phyloP scores from a whole-genome alignment of 1,140 invertebrate genomes.

The Hesperophylax magnus region DNA sequence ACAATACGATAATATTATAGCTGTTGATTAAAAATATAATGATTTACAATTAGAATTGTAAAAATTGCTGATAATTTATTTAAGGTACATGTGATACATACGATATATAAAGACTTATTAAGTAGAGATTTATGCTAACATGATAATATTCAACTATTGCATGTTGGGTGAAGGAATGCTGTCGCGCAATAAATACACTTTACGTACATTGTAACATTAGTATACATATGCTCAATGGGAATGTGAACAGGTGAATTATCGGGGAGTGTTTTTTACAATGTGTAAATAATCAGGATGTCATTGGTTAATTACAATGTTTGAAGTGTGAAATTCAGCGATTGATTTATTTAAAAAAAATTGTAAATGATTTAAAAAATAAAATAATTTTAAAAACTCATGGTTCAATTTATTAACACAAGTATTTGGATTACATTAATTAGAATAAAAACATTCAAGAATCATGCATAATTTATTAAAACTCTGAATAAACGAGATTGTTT shows the following conservation, averaged over 20 bases:
- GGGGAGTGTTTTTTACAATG: conserved; percentile 6
- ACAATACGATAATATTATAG: neutral
- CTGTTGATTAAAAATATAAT: neutral
- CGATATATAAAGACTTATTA: conserved; percentile 28
- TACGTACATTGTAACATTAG: neutral
- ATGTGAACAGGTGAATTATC: neutral
- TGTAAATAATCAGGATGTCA: conserved; percentile 14
- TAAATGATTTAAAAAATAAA: conserved; percentile 20
- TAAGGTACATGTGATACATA: conserved; percentile 33
- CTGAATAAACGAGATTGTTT: too few species aligned
- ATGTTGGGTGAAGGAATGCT: conserved; percentile 15
- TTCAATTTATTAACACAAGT: too few species aligned
- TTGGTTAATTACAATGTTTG: neutral
- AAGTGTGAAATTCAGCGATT: conserved; percentile 7
- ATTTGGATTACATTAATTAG: too few species aligned
- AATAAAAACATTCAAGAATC: too few species aligned
- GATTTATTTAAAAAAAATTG: conserved; percentile 5
- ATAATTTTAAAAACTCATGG: neutral
- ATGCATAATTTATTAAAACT: too few species aligned
- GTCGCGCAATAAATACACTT: conserved; percentile 33
- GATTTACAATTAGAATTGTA: neutral
- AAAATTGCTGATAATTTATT: neutral
- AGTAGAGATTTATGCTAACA: neutral
- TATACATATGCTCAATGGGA: neutral
- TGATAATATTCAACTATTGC: neutral